These are phyloP conservation scores for Gobio occitaniae DNA, from an alignment of 2,797 vertebrate genomes.

Conservation along the genomic window DNA sequence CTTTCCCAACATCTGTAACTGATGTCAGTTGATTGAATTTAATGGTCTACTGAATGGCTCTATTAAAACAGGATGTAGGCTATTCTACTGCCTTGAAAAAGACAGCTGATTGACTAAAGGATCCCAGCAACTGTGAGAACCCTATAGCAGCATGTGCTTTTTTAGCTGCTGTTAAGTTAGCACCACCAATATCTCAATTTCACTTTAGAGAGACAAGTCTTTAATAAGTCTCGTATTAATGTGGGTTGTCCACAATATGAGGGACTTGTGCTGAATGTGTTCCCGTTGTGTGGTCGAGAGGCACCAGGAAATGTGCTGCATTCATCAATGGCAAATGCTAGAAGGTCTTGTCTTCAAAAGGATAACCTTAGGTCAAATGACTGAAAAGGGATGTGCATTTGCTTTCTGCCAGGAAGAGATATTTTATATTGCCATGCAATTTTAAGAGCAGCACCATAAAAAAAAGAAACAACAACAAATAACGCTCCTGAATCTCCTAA, in stretches of 20 bases:
- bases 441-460: neutral
- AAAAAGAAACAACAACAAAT: neutral
- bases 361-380: slow-evolving; percentile 11
- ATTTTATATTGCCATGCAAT: neutral
- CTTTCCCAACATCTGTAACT: slow-evolving; percentile 15
- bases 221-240: neutral
- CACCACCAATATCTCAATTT: neutral
- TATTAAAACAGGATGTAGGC: slow-evolving; percentile 2
- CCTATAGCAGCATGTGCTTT: no score
- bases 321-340: slow-evolving; percentile 4
- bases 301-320: neutral
- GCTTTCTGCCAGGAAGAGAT: neutral
- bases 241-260: neutral
- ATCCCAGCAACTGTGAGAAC: no score
- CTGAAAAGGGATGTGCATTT: neutral
- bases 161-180: neutral
- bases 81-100: neutral
- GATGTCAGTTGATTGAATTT: neutral
- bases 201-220: neutral
- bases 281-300: neutral
- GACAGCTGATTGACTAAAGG: no score
- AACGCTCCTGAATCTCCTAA: neutral
- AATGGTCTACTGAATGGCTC: neutral
- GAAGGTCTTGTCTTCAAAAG: neutral
- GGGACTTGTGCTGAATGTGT: slow-evolving; percentile 6